phyloP scores from a whole-genome alignment of 2,797 vertebrate genomes.

The Peromyscus melanophrys region DNA sequence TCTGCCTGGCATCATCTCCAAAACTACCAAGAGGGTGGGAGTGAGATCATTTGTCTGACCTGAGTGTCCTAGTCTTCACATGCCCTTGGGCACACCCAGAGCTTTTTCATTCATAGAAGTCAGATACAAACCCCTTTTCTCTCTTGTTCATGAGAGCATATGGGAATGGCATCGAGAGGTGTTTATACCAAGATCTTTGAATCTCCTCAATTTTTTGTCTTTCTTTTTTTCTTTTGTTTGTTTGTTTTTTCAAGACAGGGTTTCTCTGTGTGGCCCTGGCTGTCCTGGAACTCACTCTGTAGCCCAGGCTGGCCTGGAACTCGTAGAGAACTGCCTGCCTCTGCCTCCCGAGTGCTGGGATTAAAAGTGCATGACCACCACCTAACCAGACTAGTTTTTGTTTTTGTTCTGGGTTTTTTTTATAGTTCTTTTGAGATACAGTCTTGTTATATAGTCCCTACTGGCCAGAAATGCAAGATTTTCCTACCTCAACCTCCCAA shows the following conservation, averaged over 20 bases:
- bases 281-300: no score
- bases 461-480: neutral
- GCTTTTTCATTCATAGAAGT: slow-evolving; percentile 48
- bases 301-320: neutral
- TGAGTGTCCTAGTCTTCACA: neutral
- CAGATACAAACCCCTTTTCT: slow-evolving; percentile 39
- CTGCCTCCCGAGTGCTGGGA: no score
- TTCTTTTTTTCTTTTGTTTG: neutral
- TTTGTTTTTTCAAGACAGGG: neutral
- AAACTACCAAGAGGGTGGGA: neutral
- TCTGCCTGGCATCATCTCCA: neutral
- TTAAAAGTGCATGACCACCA: neutral
- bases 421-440: neutral
- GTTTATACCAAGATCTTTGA: slow-evolving; percentile 70
- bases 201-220: slow-evolving; percentile 15
- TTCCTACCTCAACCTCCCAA: neutral
- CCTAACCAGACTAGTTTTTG: neutral
- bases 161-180: slow-evolving; percentile 36
- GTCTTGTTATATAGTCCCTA: neutral
- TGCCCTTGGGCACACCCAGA: slow-evolving; percentile 11
- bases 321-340: neutral
- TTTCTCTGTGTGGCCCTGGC: neutral
- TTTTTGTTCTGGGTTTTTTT: neutral
- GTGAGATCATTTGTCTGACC: neutral
- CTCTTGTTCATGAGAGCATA: slow-evolving; percentile 30